phyloP scores from a whole-genome alignment of 1,140 invertebrate genomes.

The Apis dorsata region DNA sequence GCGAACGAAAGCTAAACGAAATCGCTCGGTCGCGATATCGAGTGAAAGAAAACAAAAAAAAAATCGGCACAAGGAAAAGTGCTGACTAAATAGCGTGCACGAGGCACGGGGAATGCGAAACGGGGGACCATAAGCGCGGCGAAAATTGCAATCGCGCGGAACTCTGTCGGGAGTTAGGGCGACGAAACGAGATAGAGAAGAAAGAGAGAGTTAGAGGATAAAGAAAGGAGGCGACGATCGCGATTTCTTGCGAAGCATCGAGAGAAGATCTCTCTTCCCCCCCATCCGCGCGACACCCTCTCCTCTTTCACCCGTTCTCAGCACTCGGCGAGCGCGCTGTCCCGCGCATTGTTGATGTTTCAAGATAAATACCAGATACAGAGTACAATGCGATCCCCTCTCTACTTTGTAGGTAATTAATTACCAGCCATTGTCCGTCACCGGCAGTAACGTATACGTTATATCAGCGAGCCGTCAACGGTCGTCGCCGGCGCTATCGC shows the following conservation, averaged over 20 bases:
- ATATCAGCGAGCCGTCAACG: constrained; percentile 71
- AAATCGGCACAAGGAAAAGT: neutral
- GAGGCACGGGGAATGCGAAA: neutral
- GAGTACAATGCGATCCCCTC: constrained; percentile 71
- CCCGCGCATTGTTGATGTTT: constrained; percentile 73
- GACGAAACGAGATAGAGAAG: neutral
- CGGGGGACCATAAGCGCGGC: constrained; percentile 1
- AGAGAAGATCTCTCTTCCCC: too few relatives aligned
- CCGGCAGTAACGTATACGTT: constrained; percentile 73
- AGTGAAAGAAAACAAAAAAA: too few relatives aligned
- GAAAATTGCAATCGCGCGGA: neutral
- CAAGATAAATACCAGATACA: constrained; percentile 76
- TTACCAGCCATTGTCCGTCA: constrained; percentile 75
- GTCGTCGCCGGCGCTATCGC: constrained; percentile 68
- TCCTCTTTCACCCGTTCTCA: constrained; percentile 26
- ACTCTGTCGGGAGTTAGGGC: neutral
- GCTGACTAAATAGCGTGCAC: constrained; percentile 20
- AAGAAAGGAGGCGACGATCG: neutral
- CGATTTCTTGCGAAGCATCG: constrained; percentile 1
- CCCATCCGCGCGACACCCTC: neutral
- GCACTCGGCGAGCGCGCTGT: constrained; percentile 25
- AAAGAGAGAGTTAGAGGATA: neutral
- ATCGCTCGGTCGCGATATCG: constrained; percentile 4
- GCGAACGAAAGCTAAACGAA: neutral
- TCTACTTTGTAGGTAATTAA: constrained; percentile 76